Evolutionary conservation across 1,140 invertebrate genomes (phyloP).

Genomic region (Branchinecta lindahli): DNA sequence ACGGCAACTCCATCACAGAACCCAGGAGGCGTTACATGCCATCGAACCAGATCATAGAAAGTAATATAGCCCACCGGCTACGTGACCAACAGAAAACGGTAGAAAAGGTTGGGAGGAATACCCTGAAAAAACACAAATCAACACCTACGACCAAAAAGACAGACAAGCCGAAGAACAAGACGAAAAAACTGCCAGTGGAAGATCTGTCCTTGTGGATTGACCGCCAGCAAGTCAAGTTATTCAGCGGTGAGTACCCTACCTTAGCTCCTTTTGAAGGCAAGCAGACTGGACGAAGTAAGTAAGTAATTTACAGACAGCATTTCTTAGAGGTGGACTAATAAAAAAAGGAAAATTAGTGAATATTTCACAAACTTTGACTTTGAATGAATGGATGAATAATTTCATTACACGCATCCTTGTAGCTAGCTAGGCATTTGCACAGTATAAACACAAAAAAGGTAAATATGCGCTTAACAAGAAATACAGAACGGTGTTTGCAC

Average conservation of each 20-base stretch:
- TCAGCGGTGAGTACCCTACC: slow-evolving; percentile 48
- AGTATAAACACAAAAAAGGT: no score
- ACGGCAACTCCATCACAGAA: background rate
- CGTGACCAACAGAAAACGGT: background rate
- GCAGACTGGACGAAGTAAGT: no score
- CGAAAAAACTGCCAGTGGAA: slow-evolving; percentile 10
- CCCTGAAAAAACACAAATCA: background rate
- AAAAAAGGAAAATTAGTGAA: no score
- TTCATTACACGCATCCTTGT: no score
- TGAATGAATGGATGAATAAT: no score
- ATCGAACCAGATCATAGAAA: background rate
- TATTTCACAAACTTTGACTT: no score
- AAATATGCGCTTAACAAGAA: no score
- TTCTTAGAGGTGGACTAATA: no score
- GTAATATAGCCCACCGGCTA: background rate
- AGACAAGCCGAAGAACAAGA: background rate
- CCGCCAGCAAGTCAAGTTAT: slow-evolving; percentile 70
- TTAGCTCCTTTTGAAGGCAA: no score
- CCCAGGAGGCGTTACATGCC: background rate
- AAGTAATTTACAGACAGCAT: no score
- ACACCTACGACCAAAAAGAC: background rate
- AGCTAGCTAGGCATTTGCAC: no score
- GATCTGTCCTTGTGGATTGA: slow-evolving; percentile 68
- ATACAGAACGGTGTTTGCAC: no score
- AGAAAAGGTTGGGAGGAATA: background rate